These are phyloP conservation scores for Paracyclopina nana DNA, from an alignment of 1,140 invertebrate genomes.

Conservation along the genomic window DNA sequence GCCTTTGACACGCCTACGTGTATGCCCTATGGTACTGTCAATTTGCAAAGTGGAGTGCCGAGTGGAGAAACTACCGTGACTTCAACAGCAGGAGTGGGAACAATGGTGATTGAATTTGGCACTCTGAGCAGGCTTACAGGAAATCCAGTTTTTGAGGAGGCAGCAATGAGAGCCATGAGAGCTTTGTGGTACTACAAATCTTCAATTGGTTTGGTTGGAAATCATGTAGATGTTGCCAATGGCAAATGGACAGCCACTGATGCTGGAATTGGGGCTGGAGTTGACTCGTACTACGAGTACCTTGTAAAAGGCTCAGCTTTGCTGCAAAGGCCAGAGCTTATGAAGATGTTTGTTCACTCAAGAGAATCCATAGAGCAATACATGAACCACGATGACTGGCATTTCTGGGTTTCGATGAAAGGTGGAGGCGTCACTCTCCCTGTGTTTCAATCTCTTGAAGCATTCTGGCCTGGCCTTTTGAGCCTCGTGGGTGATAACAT, in stretches of 20 bases:
- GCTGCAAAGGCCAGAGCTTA: slow-evolving; percentile 54
- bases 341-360: slow-evolving; percentile 71
- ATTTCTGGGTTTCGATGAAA: slow-evolving; percentile 87
- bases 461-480: slow-evolving; percentile 85
- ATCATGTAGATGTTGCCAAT: slow-evolving; percentile 85
- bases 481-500: slow-evolving; percentile 52
- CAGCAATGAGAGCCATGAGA: slow-evolving; percentile 75
- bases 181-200: slow-evolving; percentile 67
- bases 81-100: slow-evolving; percentile 92
- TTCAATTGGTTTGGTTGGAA: slow-evolving; percentile 74
- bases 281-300: slow-evolving; percentile 98
- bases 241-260: slow-evolving; percentile 94
- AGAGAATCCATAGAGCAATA: slow-evolving; percentile 60
- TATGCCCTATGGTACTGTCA: slow-evolving; percentile 98
- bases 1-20: slow-evolving; percentile 71
- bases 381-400: slow-evolving; percentile 73
- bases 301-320: slow-evolving; percentile 73
- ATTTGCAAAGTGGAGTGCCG: slow-evolving; percentile 76
- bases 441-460: slow-evolving; percentile 92
- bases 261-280: slow-evolving; percentile 72
- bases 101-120: slow-evolving; percentile 93
- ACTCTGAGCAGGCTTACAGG: slow-evolving; percentile 73
- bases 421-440: slow-evolving; percentile 86
- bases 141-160: slow-evolving; percentile 42
- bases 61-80: slow-evolving; percentile 84